Evolutionary conservation across 2,113 vertebrate genomes (phyloP).

Genomic region (Malurus elegans): DNA sequence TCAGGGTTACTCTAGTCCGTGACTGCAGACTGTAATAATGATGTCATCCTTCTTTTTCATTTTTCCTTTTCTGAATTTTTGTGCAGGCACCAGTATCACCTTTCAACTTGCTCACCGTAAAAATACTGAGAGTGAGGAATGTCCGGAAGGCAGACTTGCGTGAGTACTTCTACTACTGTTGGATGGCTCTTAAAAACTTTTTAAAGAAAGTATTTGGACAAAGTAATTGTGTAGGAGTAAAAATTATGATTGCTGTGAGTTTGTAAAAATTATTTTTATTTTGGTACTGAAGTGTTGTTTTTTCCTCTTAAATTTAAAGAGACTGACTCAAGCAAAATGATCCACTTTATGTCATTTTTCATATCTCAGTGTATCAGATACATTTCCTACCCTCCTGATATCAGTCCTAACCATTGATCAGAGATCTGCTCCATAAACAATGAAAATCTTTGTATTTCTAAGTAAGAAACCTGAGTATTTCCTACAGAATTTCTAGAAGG

Average conservation of each 20-base stretch:
- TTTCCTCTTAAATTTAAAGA: not conserved
- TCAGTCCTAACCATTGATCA: not conserved
- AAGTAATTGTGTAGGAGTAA: not conserved
- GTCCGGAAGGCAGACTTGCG: constrained; percentile 58
- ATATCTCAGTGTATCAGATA: not conserved
- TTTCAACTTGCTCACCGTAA: constrained; percentile 66
- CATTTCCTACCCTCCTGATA: not conserved
- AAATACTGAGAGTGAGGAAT: constrained; percentile 59
- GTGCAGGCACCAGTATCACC: constrained; percentile 50
- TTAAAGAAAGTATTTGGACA: not conserved
- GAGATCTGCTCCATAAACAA: not conserved
- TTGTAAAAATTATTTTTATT: not conserved
- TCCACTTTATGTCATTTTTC: not conserved
- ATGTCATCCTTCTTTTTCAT: not conserved
- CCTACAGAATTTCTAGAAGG: not conserved
- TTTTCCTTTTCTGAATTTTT: not conserved
- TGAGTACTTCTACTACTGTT: constrained; percentile 26
- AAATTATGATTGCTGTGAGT: not conserved
- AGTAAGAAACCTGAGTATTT: not conserved
- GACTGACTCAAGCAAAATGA: not conserved
- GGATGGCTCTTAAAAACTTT: not conserved
- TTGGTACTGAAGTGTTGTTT: not conserved
- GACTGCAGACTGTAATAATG: not conserved
- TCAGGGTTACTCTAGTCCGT: not conserved
- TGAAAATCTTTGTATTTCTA: not conserved